Percentiles rank a stretch among this genome's conserved stretches.
Evolutionary conservation across 2,888 invertebrate genomes (phyloP).

Genomic region (Muscina levida): DNA sequence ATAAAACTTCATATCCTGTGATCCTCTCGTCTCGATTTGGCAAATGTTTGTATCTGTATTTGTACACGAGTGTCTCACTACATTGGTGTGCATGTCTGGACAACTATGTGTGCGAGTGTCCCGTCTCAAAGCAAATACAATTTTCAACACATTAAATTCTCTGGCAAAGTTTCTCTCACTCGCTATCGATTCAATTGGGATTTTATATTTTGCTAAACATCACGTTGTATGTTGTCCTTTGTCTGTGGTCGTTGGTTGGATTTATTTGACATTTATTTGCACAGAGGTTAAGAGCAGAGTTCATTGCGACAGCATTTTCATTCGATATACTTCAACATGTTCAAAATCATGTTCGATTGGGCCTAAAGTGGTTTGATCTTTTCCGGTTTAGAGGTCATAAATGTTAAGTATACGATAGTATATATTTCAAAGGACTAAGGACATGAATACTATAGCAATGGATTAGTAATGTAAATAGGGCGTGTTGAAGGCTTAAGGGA

Average conservation of each 20-base stretch:
- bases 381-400: conserved; percentile 29
- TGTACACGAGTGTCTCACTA: no score
- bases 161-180: neutral
- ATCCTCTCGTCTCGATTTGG: neutral
- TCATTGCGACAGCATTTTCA: conserved; percentile 22
- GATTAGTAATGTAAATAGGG: conserved; percentile 4
- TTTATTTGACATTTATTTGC: conserved; percentile 44
- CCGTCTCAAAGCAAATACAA: neutral
- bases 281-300: conserved; percentile 22
- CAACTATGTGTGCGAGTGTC: neutral
- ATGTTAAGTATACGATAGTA: conserved; percentile 22
- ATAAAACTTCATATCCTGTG: neutral
- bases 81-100: no score
- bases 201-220: neutral
- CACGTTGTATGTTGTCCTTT: no score
- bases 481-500: neutral
- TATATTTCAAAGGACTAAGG: no score
- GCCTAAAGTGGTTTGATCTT: conserved; percentile 41
- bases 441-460: no score
- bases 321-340: neutral
- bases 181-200: neutral
- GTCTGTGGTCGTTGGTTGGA: neutral
- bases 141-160: conserved; percentile 42
- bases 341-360: conserved; percentile 27
- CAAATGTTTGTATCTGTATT: no score